phyloP scores from a whole-genome alignment of 1,140 invertebrate genomes.

The Papilio machaon region DNA sequence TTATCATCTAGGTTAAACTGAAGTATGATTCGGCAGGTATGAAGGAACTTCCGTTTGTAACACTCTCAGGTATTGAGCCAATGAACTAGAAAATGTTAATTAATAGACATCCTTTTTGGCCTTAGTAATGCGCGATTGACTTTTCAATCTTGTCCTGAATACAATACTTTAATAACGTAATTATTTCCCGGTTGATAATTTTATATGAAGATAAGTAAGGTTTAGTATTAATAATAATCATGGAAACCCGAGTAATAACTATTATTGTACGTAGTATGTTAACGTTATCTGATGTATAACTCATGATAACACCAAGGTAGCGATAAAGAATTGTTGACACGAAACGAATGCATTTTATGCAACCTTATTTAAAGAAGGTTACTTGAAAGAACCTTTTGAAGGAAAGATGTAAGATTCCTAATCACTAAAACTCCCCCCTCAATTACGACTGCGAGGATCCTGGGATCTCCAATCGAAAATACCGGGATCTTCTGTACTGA shows the following conservation, averaged over 20 bases:
- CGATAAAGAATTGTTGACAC: background rate
- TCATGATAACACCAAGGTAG: background rate
- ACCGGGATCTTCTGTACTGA: no score
- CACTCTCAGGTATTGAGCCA: background rate
- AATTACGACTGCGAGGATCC: no score
- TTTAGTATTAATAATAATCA: no score
- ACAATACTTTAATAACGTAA: no score
- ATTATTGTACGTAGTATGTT: no score
- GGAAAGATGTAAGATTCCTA: no score
- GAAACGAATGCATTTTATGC: constrained; percentile 4
- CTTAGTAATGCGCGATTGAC: background rate
- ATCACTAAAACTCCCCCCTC: no score
- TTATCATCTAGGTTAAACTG: background rate
- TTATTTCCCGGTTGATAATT: no score
- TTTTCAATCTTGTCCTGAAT: background rate
- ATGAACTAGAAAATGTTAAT: background rate
- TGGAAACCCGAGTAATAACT: no score
- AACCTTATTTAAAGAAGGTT: background rate
- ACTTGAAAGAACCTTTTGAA: background rate
- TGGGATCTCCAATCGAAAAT: no score
- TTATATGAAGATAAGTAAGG: no score
- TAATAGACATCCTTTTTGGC: background rate
- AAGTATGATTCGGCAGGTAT: constrained; percentile 5
- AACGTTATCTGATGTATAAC: background rate
- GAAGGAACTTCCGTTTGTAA: constrained; percentile 6